phyloP scores from a whole-genome alignment of 2,113 vertebrate genomes.

The Donacobius atricapilla region DNA sequence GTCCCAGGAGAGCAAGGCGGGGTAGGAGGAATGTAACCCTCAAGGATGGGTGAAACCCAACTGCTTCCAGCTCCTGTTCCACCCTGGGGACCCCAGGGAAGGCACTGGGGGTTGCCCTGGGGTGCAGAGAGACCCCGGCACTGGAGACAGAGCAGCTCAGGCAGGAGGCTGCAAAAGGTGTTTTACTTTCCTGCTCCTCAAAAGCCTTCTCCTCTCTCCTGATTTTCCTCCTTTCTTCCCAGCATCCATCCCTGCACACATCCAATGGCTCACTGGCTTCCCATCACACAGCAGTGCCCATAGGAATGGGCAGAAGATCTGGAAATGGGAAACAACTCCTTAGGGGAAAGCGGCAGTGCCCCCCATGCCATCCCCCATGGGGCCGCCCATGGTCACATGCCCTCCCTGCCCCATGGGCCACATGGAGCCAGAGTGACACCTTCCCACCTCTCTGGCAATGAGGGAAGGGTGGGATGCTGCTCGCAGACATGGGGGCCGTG shows the following conservation, averaged over 20 bases:
- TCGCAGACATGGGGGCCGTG: rapidly evolving
- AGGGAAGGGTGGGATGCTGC: neutral
- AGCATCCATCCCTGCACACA: neutral
- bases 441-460: neutral
- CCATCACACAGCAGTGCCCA: neutral
- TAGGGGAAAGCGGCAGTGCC: rapidly evolving
- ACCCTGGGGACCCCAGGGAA: neutral
- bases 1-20: neutral
- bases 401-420: neutral
- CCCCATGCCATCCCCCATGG: rapidly evolving
- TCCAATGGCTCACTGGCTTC: neutral
- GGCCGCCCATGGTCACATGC: rapidly evolving
- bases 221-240: neutral
- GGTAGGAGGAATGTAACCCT: rapidly evolving
- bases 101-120: neutral
- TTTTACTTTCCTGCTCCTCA: neutral
- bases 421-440: rapidly evolving
- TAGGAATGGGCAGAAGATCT: neutral
- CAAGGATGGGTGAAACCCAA: neutral
- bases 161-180: rapidly evolving
- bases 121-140: rapidly evolving
- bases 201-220: neutral
- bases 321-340: neutral
- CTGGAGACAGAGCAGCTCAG: neutral
- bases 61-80: neutral